These are phyloP conservation scores for Beaufortia kweichowensis DNA, from an alignment of 2,113 vertebrate genomes.

Conservation along the genomic window DNA sequence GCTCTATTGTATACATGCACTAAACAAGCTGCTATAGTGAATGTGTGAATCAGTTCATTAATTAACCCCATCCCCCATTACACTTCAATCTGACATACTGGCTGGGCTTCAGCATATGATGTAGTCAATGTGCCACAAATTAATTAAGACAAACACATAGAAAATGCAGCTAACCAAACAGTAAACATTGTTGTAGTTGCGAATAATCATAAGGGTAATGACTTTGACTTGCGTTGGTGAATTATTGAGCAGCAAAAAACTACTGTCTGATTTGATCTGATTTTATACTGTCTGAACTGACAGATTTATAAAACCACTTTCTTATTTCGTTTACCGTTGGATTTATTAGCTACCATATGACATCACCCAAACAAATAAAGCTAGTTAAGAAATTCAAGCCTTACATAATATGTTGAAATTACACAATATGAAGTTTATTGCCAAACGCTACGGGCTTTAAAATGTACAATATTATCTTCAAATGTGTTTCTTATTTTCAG, in stretches of 20 bases:
- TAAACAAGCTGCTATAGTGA: constrained; percentile 19
- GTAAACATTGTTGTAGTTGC: neutral
- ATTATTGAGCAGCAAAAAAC: no score
- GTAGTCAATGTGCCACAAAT: constrained; percentile 9
- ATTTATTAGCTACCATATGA: neutral
- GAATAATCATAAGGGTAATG: neutral
- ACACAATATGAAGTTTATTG: no score
- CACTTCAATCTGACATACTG: constrained; percentile 30
- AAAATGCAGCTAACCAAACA: neutral
- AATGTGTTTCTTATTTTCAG: no score
- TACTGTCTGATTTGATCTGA: no score
- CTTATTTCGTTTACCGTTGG: no score
- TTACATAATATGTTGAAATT: neutral
- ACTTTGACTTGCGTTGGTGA: neutral
- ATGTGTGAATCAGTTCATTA: constrained; percentile 49
- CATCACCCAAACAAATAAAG: neutral
- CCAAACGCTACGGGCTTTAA: no score
- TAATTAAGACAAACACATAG: neutral
- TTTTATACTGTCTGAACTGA: no score
- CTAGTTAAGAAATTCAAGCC: neutral
- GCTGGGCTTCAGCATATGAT: constrained; percentile 42
- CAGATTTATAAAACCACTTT: no score
- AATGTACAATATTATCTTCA: no score
- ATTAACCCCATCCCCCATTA: constrained; percentile 46
- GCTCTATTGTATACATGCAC: constrained; percentile 31